A percentile compares a stretch with the other conserved stretches of the same genome.
These are phyloP conservation scores for Poeciliopsis occidentalis DNA, from an alignment of 2,113 vertebrate genomes.

Conservation along the genomic window DNA sequence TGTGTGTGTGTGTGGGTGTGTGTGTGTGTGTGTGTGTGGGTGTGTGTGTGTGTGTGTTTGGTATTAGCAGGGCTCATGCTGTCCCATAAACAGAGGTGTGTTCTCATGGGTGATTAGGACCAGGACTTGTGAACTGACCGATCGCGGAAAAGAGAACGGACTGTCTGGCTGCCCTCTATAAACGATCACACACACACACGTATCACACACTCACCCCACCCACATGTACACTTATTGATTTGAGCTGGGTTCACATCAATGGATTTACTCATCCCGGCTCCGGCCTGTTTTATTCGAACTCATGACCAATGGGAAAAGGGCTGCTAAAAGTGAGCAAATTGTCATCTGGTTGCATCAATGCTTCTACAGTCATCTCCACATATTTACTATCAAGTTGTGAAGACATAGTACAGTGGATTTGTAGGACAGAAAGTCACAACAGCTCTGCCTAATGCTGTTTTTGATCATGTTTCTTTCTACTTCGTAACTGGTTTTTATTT, in stretches of 20 bases:
- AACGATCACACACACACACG: too few relatives aligned
- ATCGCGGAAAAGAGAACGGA: conserved; percentile 64
- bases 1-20: too few relatives aligned
- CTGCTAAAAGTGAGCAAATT: too few relatives aligned
- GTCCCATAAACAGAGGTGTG: conserved; percentile 54
- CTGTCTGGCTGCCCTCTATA: too few relatives aligned
- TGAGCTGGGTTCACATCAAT: too few relatives aligned
- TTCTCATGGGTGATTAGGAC: conserved; percentile 51
- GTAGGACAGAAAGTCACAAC: too few relatives aligned
- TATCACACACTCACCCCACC: too few relatives aligned
- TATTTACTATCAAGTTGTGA: neutral
- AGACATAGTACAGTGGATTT: too few relatives aligned
- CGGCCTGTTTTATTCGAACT: too few relatives aligned
- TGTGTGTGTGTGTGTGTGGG: conserved; percentile 7
- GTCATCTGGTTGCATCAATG: conserved; percentile 1
- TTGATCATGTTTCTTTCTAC: neutral
- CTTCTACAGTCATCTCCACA: neutral
- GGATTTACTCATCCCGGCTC: too few relatives aligned
- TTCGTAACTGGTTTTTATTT: conserved; percentile 13
- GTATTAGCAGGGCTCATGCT: conserved; percentile 51
- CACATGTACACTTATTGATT: too few relatives aligned
- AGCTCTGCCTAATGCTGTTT: neutral
- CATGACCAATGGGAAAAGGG: too few relatives aligned
- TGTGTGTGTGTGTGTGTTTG: conserved; percentile 40
- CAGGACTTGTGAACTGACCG: conserved; percentile 28